Evolutionary conservation across 2,797 vertebrate species (phyloP), one percentile per base, ranked within the genome.

Genomic region (Cossypha caffra): DNA sequence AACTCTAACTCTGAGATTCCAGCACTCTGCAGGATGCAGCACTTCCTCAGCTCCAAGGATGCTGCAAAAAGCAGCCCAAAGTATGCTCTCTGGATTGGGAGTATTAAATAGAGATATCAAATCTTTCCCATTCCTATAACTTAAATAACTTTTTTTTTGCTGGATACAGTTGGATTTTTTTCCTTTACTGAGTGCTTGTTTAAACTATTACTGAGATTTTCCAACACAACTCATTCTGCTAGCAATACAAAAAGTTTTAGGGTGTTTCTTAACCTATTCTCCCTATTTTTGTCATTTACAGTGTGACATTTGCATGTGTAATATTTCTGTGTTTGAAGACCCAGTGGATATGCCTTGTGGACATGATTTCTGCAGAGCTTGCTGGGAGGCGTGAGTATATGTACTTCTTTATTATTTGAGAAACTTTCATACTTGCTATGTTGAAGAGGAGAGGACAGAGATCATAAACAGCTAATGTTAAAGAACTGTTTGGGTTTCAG

Each of bases 221-320:
- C 35, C 77, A 59, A 14, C 1, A 0, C 58, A 76, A 45, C 13
- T 2, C 91, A n/a, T 62, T 61, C 19, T 57, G 29, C 54, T 77
- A 35, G 64, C 29, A 38, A 10, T 47, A 23, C 42, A 28, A 45
- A 88, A 83, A 31, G 9, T 43, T 88, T 59, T 51, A 61, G 48
- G 26, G 71, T 90, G 74, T 57, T 93, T 86, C 78, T 93, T 97
- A 96, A 87, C n/a, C n/a, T n/a, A n/a, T n/a, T n/a, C n/a, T n/a
- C n/a, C n/a, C n/a, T n/a, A 31, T 96, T 90, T 87, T 95, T 93
- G 91, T 95, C 43, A 62, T 81, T 95, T 91, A 40, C 98, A 99
- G 99, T 99, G 99, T 97, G 99, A 99, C 77, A 99, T 99, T 97
- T 99, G 99, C 97, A 98, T 99, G 98, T 99, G 99, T 98, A 98